Evolutionary conservation across 2,888 invertebrate genomes (phyloP).

Genomic region (Bursaphelenchus okinawaensis): DNA sequence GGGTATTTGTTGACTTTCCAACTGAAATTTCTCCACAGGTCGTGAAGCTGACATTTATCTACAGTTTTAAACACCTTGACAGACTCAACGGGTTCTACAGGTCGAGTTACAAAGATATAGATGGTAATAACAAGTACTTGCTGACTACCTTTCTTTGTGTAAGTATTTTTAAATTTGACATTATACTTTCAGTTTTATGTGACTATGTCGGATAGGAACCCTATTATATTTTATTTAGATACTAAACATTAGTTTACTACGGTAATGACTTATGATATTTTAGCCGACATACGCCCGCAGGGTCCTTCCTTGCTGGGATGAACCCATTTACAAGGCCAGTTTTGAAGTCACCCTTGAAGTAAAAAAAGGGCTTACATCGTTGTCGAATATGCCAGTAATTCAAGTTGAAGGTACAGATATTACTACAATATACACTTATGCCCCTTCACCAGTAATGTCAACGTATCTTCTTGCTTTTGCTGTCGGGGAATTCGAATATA

Average conservation of each 20-base stretch:
- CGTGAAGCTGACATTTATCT: slow-evolving; percentile 69
- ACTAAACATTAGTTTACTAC: no score
- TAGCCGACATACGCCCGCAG: slow-evolving; percentile 68
- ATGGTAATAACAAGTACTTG: slow-evolving; percentile 67
- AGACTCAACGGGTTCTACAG: slow-evolving; percentile 87
- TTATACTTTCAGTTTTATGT: not conserved
- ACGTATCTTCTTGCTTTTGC: slow-evolving; percentile 89
- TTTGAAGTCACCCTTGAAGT: slow-evolving; percentile 77
- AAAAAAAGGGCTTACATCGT: slow-evolving; percentile 74
- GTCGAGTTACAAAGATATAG: slow-evolving; percentile 69
- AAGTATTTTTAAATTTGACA: not conserved
- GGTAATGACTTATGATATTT: slow-evolving; percentile 2
- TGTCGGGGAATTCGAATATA: slow-evolving; percentile 87
- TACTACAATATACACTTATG: slow-evolving; percentile 67
- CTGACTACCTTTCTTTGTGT: slow-evolving; percentile 57
- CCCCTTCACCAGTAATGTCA: slow-evolving; percentile 84
- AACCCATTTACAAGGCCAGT: slow-evolving; percentile 79
- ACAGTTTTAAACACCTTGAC: slow-evolving; percentile 74
- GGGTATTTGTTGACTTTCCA: slow-evolving; percentile 37
- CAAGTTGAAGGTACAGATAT: slow-evolving; percentile 36
- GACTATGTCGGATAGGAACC: no score
- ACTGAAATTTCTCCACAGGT: slow-evolving; percentile 28
- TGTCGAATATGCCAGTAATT: slow-evolving; percentile 76
- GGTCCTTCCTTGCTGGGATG: slow-evolving; percentile 87
- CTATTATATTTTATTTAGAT: no score